Evolutionary conservation across 1,140 invertebrate genomes (phyloP).

Genomic region (Hylyphantes graminicola): DNA sequence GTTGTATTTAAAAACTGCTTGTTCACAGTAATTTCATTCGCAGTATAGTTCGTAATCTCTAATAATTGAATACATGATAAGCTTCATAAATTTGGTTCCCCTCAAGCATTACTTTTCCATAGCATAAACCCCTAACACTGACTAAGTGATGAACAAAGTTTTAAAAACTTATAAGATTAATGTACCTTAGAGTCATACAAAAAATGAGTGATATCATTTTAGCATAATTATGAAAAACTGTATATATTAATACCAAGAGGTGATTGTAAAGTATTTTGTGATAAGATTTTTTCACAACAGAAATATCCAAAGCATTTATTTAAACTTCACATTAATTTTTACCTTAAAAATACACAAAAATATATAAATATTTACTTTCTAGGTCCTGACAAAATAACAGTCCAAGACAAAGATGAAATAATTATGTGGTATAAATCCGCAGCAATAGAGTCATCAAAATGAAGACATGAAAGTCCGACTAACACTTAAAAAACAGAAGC

Average conservation of each 20-base stretch:
- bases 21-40: neutral
- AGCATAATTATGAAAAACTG: neutral
- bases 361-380: neutral
- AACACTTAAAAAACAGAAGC: too few relatives aligned
- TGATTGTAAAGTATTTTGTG: neutral
- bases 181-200: too few relatives aligned
- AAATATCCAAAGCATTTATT: neutral
- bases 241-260: neutral
- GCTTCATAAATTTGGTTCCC: neutral
- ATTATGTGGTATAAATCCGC: conserved; percentile 20
- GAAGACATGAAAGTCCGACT: too few relatives aligned
- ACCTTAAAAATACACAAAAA: neutral
- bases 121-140: neutral
- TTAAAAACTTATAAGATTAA: too few relatives aligned
- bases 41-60: neutral
- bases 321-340: neutral
- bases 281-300: neutral
- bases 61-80: neutral
- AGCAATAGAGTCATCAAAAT: neutral
- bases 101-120: neutral
- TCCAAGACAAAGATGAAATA: conserved; percentile 21
- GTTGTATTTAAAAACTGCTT: neutral
- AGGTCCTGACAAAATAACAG: conserved; percentile 16
- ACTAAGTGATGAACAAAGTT: neutral
- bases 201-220: neutral